Evolutionary conservation across 2,113 vertebrate species (phyloP).

Genomic region (Plotosus lineatus): DNA sequence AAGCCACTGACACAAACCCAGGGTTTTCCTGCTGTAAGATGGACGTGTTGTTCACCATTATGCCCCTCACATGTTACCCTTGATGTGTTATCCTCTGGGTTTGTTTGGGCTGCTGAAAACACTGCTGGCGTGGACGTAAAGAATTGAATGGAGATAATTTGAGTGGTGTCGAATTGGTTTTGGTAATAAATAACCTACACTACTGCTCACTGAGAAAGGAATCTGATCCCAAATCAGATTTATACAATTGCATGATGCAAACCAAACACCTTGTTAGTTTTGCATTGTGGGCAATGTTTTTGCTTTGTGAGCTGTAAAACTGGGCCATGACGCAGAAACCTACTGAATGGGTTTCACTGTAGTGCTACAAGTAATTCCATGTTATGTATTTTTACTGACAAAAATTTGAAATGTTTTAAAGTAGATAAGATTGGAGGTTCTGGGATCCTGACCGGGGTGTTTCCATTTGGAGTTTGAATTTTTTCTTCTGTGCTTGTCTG

Average conservation of each 20-base stretch:
- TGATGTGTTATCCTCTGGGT: too few relatives aligned
- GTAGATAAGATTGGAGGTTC: too few relatives aligned
- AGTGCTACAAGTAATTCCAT: neutral
- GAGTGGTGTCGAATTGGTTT: neutral
- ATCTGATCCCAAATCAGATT: neutral
- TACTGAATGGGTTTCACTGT: neutral
- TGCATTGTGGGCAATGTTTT: neutral
- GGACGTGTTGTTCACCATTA: too few relatives aligned
- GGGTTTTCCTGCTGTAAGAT: too few relatives aligned
- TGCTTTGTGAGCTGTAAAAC: neutral
- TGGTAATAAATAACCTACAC: neutral
- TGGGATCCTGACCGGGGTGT: too few relatives aligned
- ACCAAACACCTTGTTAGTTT: neutral
- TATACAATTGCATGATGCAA: neutral
- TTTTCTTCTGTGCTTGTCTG: too few relatives aligned
- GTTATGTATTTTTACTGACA: neutral
- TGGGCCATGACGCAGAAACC: neutral
- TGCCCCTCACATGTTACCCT: too few relatives aligned
- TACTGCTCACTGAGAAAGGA: neutral
- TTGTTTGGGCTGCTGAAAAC: neutral
- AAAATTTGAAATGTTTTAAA: too few relatives aligned
- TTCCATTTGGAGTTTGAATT: too few relatives aligned
- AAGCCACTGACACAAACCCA: too few relatives aligned
- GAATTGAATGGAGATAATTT: neutral
- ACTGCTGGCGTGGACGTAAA: neutral